These are phyloP conservation scores for Catocala nupta DNA, from an alignment of 2,888 invertebrate species.

Conservation along the genomic window DNA sequence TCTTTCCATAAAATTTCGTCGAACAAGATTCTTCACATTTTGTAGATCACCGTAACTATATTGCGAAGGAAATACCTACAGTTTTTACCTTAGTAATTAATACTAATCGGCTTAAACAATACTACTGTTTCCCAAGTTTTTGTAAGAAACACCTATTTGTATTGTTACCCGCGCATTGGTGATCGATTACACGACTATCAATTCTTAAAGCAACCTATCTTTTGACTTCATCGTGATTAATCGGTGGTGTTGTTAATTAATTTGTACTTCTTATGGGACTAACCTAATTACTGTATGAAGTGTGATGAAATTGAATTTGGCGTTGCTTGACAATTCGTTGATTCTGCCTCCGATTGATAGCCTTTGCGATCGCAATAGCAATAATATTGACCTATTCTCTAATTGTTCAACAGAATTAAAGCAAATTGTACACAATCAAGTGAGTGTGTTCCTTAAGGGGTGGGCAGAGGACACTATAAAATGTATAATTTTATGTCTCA, in stretches of 20 bases:
- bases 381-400: too few species aligned
- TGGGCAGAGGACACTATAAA: too few species aligned
- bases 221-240: constrained; percentile 31
- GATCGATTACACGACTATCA: constrained; percentile 56
- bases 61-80: constrained; percentile 28
- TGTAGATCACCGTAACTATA: constrained; percentile 17
- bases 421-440: too few species aligned
- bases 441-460: too few species aligned
- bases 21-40: constrained; percentile 26
- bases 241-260: constrained; percentile 25
- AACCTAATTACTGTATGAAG: background rate
- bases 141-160: constrained; percentile 53
- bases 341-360: too few species aligned
- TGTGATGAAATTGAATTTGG: too few species aligned
- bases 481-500: too few species aligned
- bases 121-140: constrained; percentile 60
- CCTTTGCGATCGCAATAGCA: too few species aligned
- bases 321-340: too few species aligned
- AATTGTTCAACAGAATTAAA: too few species aligned
- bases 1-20: constrained; percentile 10
- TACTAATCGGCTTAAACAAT: constrained; percentile 56
- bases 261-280: background rate
- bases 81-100: constrained; percentile 46
- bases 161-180: constrained; percentile 53
- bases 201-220: constrained; percentile 43